Evolutionary conservation across 1,140 invertebrate species (phyloP).

Genomic region (Magallana ariakensis): DNA sequence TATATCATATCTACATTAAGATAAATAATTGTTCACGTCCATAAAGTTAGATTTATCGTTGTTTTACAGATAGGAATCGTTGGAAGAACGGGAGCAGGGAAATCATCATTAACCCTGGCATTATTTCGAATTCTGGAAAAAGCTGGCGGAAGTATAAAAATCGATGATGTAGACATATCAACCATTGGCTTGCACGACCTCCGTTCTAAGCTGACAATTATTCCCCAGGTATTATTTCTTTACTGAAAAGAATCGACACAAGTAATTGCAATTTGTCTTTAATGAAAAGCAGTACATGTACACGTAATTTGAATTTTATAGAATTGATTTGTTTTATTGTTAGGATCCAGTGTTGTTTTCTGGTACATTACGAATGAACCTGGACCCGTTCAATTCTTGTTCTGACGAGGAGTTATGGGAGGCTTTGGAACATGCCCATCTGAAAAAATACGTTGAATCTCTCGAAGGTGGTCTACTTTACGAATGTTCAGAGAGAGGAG

Average conservation of each 20-base stretch:
- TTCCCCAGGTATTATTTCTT: not conserved
- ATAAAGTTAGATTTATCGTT: constrained; percentile 70
- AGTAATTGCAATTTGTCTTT: not conserved
- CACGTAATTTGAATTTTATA: not conserved
- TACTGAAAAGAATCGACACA: not conserved
- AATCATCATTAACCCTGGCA: constrained; percentile 77
- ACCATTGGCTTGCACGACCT: constrained; percentile 93
- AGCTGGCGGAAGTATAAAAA: constrained; percentile 90
- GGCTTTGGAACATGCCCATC: not conserved
- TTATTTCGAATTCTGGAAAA: constrained; percentile 82
- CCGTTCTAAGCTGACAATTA: not conserved
- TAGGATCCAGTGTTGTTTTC: constrained; percentile 14
- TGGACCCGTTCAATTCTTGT: not conserved
- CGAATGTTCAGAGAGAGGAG: not conserved
- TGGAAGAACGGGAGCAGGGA: no score
- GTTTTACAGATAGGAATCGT: not conserved
- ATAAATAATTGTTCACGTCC: no score
- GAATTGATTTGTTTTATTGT: not conserved
- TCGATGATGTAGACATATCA: constrained; percentile 93
- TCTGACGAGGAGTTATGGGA: no score
- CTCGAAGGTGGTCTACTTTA: not conserved
- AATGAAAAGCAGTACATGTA: no score
- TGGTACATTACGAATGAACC: constrained; percentile 21
- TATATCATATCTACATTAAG: no score
- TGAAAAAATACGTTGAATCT: constrained; percentile 9